Evolutionary conservation across 2,113 vertebrate species (phyloP).

Genomic region (Meriones unguiculatus): DNA sequence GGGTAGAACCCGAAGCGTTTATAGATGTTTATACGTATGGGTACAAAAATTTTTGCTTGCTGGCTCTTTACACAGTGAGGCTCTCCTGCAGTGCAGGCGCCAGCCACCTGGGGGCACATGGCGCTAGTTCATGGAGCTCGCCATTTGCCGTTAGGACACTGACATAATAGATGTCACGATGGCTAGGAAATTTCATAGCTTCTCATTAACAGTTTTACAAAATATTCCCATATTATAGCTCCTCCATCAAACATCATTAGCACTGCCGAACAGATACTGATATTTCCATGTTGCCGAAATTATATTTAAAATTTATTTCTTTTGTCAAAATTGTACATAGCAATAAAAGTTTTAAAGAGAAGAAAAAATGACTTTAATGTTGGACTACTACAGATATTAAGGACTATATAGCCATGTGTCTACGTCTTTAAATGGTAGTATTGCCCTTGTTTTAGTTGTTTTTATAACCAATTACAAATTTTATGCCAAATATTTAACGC

Average conservation of each 20-base stretch:
- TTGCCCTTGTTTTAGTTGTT: not conserved
- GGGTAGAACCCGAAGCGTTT: not conserved
- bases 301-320: constrained; percentile 22
- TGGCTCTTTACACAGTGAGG: not conserved
- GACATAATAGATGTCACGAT: not conserved
- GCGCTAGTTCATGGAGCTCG: constrained; percentile 61
- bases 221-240: constrained; percentile 1
- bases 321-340: constrained; percentile 19
- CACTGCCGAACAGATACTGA: not conserved
- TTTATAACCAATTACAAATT: constrained; percentile 2
- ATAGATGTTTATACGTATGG: not conserved
- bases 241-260: not conserved
- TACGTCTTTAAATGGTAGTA: not conserved
- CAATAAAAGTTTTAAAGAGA: not conserved
- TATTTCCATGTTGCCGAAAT: constrained; percentile 12
- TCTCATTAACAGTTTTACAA: constrained; percentile 20
- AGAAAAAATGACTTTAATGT: not conserved
- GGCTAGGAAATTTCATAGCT: not conserved
- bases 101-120: constrained; percentile 85
- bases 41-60: too few species aligned
- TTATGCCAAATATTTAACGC: not conserved
- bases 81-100: constrained; percentile 59
- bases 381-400: not conserved
- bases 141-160: constrained; percentile 49
- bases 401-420: too few species aligned